phyloP scores from a whole-genome alignment of 2,888 invertebrate species.

The Machimus rusticus region DNA sequence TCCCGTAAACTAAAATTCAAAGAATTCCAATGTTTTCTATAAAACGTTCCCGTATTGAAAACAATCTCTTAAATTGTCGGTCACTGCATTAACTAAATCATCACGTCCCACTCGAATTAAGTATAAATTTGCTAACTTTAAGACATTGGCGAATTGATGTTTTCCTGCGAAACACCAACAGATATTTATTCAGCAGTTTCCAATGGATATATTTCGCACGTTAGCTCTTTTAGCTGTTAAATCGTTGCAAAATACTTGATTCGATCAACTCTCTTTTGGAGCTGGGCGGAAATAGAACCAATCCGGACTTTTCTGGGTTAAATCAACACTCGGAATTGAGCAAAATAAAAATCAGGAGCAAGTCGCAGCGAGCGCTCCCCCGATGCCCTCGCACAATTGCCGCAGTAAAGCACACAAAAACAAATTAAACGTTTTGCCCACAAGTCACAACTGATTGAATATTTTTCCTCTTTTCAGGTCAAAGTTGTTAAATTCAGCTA shows the following conservation, averaged over 20 bases:
- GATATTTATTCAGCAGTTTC: slow-evolving; percentile 35
- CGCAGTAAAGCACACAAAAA: not conserved
- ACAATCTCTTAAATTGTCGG: slow-evolving; percentile 1
- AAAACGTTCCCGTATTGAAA: not conserved
- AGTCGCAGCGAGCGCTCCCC: not conserved
- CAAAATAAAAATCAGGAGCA: not conserved
- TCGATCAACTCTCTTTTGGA: not conserved
- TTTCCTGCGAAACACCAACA: not conserved
- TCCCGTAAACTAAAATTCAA: not conserved
- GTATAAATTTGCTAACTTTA: not conserved
- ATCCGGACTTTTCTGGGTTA: slow-evolving; percentile 20
- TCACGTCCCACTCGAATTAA: not conserved
- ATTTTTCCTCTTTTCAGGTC: slow-evolving; percentile 72
- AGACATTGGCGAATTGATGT: not conserved
- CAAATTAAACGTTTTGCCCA: not conserved
- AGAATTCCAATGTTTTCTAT: not conserved
- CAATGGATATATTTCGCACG: slow-evolving; percentile 2
- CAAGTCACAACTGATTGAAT: slow-evolving; percentile 7
- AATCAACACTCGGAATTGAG: slow-evolving; percentile 7
- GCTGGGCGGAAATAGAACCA: not conserved
- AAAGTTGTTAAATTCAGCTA: slow-evolving; percentile 99
- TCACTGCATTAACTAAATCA: slow-evolving; percentile 8
- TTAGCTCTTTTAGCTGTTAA: slow-evolving; percentile 11
- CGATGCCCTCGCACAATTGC: not conserved
- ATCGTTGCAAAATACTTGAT: slow-evolving; percentile 38